These are phyloP conservation scores for Bujurquina vittata DNA, from an alignment of 2,113 vertebrate genomes.

Conservation along the genomic window DNA sequence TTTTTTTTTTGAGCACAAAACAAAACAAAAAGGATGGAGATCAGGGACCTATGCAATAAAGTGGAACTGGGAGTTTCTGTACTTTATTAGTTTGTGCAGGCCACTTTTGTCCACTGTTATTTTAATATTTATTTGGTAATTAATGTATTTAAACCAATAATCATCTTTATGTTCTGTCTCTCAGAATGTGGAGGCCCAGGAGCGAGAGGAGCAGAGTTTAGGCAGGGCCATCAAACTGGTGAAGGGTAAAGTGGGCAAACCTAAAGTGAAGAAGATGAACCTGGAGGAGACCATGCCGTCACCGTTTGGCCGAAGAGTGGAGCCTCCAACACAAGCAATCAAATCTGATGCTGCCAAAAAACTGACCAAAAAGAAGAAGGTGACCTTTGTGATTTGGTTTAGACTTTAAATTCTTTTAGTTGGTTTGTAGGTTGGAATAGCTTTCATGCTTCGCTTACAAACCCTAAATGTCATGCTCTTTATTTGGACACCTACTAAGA, in stretches of 20 bases:
- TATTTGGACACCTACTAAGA: background rate
- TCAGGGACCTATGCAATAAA: too few species aligned
- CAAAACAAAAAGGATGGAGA: too few species aligned
- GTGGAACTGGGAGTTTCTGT: too few species aligned
- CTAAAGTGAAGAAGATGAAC: conserved; percentile 93
- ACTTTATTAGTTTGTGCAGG: background rate
- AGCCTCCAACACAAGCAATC: conserved; percentile 89
- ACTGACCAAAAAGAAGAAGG: conserved; percentile 94
- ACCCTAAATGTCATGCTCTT: background rate
- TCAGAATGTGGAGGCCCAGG: conserved; percentile 78
- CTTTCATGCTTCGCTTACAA: background rate
- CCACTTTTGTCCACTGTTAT: background rate
- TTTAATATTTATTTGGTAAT: background rate
- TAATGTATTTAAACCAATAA: background rate
- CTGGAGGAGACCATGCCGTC: conserved; percentile 96
- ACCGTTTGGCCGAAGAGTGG: conserved; percentile 90
- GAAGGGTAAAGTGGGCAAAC: conserved; percentile 98
- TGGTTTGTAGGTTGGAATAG: background rate
- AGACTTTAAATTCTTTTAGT: background rate
- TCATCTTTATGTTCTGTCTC: background rate
- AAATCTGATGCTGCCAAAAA: conserved; percentile 94
- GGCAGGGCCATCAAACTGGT: conserved; percentile 89
- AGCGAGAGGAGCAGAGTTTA: conserved; percentile 86
- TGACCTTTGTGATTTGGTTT: conserved; percentile 39
- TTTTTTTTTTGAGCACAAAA: too few species aligned